Evolutionary conservation across 2,797 vertebrate species (phyloP).

Genomic region (Babyrousa celebensis): DNA sequence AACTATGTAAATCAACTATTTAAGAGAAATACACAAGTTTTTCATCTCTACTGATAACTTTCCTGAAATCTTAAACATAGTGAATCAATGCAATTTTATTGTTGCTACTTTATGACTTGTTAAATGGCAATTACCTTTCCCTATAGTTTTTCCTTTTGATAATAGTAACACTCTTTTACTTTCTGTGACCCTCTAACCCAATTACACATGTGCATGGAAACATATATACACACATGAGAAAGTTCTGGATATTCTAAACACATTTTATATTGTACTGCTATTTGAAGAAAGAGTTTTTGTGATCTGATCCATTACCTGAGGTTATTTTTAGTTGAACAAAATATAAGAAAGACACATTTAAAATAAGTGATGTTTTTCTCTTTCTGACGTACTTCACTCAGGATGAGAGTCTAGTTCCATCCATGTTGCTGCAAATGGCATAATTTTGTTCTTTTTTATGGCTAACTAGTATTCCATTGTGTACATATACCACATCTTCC

Average conservation of each 20-base stretch:
- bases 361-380: not conserved
- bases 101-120: not conserved
- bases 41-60: not conserved
- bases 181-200: not conserved
- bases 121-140: constrained; percentile 1
- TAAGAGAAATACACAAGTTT: not conserved
- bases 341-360: not conserved
- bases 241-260: not conserved
- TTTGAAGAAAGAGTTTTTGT: not conserved
- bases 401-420: no score
- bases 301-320: not conserved
- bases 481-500: no score
- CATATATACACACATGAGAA: not conserved
- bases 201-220: not conserved
- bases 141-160: not conserved
- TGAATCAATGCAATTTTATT: constrained; percentile 47
- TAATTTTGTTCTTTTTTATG: no score
- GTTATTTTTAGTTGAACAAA: constrained; percentile 44
- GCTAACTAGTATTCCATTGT: no score
- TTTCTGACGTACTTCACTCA: no score
- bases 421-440: no score
- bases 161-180: not conserved
- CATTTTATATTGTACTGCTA: not conserved
- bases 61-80: not conserved
- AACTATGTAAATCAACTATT: not conserved